These are phyloP conservation scores for Toxotes jaculatrix DNA, from an alignment of 2,113 vertebrate genomes.

Conservation along the genomic window DNA sequence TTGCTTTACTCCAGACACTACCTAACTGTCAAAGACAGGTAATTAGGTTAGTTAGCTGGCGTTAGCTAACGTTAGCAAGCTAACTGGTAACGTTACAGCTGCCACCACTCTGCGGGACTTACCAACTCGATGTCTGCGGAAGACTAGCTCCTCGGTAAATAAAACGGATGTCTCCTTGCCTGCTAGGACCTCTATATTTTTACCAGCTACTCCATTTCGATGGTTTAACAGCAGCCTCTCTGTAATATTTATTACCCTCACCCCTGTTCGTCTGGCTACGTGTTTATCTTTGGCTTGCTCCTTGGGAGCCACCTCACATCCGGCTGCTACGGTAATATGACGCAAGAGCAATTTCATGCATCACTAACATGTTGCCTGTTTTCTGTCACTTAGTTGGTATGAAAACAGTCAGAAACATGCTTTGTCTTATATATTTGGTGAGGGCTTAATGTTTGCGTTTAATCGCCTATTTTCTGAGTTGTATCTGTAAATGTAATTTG, in stretches of 20 bases:
- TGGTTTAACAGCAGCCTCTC: background rate
- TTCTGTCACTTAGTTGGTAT: no score
- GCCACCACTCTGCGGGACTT: constrained; percentile 58
- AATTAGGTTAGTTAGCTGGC: constrained; percentile 47
- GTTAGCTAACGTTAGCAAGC: constrained; percentile 57
- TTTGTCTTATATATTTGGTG: rapidly evolving
- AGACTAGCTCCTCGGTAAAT: constrained; percentile 19
- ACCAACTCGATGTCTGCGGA: constrained; percentile 57
- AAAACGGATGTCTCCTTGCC: constrained; percentile 9
- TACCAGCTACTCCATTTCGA: constrained; percentile 64
- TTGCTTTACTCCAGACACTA: background rate
- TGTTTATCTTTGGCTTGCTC: constrained; percentile 87
- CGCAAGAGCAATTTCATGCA: constrained; percentile 23
- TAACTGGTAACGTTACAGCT: constrained; percentile 52
- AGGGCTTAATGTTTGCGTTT: background rate
- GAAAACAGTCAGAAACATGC: rapidly evolving
- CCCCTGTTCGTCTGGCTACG: constrained; percentile 74
- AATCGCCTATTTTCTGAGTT: rapidly evolving
- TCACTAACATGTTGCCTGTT: background rate
- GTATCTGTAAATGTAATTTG: background rate
- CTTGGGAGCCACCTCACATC: constrained; percentile 85
- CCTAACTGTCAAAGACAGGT: constrained; percentile 11
- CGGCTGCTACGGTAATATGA: constrained; percentile 64
- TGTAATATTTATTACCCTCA: constrained; percentile 22
- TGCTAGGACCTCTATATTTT: background rate